phyloP scores from a whole-genome alignment of 2,888 invertebrate species.

The Brachynemurus nebulosus region DNA sequence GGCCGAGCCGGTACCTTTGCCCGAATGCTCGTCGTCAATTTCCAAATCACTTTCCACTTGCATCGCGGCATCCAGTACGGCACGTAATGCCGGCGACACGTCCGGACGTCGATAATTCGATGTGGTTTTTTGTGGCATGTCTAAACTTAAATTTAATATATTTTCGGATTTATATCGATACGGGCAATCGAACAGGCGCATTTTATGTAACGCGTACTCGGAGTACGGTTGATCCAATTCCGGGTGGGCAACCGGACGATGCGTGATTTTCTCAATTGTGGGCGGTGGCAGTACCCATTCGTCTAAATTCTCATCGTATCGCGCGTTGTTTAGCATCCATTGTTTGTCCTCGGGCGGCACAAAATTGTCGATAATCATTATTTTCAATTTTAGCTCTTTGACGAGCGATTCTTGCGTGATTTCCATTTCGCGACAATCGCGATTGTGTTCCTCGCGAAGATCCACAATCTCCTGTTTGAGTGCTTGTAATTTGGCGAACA shows the following conservation, averaged over 20 bases:
- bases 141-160: constrained; percentile 57
- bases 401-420: constrained; percentile 83
- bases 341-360: constrained; percentile 71
- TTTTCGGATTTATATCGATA: constrained; percentile 37
- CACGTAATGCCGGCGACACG: constrained; percentile 58
- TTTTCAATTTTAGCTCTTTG: constrained; percentile 79
- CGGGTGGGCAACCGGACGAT: constrained; percentile 27
- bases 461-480: constrained; percentile 67
- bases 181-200: constrained; percentile 13
- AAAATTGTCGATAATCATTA: constrained; percentile 79
- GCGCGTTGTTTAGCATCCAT: constrained; percentile 55
- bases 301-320: constrained; percentile 72
- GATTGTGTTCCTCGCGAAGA: constrained; percentile 75
- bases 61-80: constrained; percentile 45
- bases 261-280: constrained; percentile 23
- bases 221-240: constrained; percentile 29
- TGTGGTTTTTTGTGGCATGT: constrained; percentile 64
- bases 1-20: not conserved
- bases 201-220: constrained; percentile 26
- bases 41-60: constrained; percentile 26
- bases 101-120: constrained; percentile 56
- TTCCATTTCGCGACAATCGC: constrained; percentile 84
- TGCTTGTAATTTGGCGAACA: constrained; percentile 67
- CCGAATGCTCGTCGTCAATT: constrained; percentile 4
- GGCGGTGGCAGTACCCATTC: constrained; percentile 43